Percentiles rank a stretch among this genome's conserved stretches.
phyloP scores from a whole-genome alignment of 2,797 vertebrate species.

The Nothura maculosa region DNA sequence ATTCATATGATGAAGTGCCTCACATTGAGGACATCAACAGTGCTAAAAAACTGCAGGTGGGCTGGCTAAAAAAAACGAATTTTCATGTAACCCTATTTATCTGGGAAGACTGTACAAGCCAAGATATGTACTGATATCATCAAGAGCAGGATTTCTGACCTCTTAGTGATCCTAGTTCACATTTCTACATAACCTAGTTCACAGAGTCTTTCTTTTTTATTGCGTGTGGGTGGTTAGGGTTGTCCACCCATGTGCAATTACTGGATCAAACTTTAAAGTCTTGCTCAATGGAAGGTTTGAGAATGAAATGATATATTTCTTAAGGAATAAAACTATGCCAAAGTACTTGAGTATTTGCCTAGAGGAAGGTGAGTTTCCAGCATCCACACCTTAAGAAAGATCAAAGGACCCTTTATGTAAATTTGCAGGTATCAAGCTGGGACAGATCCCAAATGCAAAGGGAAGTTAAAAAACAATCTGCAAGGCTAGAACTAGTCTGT shows the following conservation, averaged over 20 bases:
- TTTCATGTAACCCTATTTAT: neutral
- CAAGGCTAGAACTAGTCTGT: neutral
- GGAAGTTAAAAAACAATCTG: neutral
- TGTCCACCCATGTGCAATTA: slow-evolving; percentile 44
- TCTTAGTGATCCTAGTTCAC: neutral
- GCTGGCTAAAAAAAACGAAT: neutral
- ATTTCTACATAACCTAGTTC: neutral
- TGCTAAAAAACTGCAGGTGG: neutral
- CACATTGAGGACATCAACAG: neutral
- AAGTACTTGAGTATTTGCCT: neutral
- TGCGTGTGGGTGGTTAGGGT: neutral
- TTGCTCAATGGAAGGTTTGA: slow-evolving; percentile 17
- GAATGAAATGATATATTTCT: neutral
- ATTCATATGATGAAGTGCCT: neutral
- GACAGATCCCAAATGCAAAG: neutral
- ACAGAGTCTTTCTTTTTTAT: neutral
- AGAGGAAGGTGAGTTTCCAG: neutral
- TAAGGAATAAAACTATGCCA: neutral
- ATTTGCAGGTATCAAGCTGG: neutral
- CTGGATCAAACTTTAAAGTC: neutral
- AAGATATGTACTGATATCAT: neutral
- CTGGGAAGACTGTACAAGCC: neutral
- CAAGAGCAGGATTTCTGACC: neutral
- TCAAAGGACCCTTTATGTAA: neutral
- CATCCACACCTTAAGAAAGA: neutral